A percentile compares a stretch with the other conserved stretches of the same genome.
These are phyloP conservation scores for Artibeus lituratus DNA, from an alignment of 2,797 vertebrate genomes.

Conservation along the genomic window DNA sequence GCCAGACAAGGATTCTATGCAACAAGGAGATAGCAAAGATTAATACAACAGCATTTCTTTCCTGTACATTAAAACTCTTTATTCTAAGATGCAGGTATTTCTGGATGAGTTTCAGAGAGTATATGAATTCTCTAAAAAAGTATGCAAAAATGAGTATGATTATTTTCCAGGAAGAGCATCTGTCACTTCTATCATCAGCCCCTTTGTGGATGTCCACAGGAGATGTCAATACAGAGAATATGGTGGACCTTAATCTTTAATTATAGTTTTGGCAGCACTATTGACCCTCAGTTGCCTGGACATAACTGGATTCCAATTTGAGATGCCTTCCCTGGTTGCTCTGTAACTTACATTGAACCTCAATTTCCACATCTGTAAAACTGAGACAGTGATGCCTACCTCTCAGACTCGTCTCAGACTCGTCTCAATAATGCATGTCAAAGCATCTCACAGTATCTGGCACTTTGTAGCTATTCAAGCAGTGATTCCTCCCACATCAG, in stretches of 20 bases:
- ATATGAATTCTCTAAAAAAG: neutral
- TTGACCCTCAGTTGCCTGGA: neutral
- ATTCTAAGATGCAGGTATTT: neutral
- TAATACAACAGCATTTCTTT: neutral
- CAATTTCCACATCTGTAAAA: neutral
- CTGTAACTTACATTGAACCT: neutral
- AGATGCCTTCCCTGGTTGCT: neutral
- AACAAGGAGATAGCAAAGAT: neutral
- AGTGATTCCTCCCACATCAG: neutral
- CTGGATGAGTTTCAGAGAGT: neutral
- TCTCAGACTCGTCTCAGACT: too few species aligned
- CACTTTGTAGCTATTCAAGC: neutral
- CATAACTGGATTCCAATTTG: neutral
- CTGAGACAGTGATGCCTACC: too few species aligned
- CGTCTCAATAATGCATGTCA: neutral
- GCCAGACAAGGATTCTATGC: neutral
- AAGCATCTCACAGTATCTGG: neutral
- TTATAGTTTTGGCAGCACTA: neutral
- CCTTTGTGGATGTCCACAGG: neutral
- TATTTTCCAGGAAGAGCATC: neutral
- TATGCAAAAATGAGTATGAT: neutral
- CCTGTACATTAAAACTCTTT: neutral
- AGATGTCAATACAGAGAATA: neutral
- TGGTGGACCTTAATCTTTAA: neutral
- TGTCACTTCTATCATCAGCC: neutral